Evolutionary conservation across 2,888 invertebrate species (phyloP), one percentile per base, ranked within the genome.

Genomic region (Sarcophaga rosellei): DNA sequence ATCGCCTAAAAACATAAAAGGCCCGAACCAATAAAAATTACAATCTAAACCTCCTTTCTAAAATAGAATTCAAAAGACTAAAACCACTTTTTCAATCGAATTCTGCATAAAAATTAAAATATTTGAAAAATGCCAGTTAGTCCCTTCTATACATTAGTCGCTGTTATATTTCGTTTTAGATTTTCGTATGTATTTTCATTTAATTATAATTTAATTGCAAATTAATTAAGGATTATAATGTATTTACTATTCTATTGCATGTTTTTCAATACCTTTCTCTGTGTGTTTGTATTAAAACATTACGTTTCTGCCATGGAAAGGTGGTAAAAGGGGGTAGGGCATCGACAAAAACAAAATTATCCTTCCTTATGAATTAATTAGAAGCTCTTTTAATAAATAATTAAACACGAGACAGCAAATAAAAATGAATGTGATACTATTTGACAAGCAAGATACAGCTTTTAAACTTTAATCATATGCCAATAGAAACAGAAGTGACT

Each of bases 131-230:
- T 53, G 0, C 53, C 53, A 53, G 2, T 53, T 17, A 53, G 2
- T 8, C 35, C 35, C 35, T 35, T 35, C 10, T 35, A 2, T 10
- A 10, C 35, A 35, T 35, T 35, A 35, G 35, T 35, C 35, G 35
- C 10, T 35, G 35, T 70, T 35, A 4, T 4, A 53, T 45, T 72
- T 75, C 11, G 2, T 61, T 66, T 74, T 5, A 59, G 59, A 59
- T 45, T 73, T 21, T 63, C 70, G 35, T 63, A 35, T 17, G 70
- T 35, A 72, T 79, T 77, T 74, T 59, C 25, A 45, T 81, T 45
- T 66, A 63, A 73, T 74, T 79, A 82, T 76, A 82, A 82, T 79
- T 76, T 75, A 82, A 85, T 79, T 85, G 68, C 62, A 82, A 82
- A 73, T 79, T 82, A 82, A 78, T 86, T 82, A 78, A 53, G 47